phyloP scores from a whole-genome alignment of 53 echinoderm and acorn worm species.

The Arbacia lixula region DNA sequence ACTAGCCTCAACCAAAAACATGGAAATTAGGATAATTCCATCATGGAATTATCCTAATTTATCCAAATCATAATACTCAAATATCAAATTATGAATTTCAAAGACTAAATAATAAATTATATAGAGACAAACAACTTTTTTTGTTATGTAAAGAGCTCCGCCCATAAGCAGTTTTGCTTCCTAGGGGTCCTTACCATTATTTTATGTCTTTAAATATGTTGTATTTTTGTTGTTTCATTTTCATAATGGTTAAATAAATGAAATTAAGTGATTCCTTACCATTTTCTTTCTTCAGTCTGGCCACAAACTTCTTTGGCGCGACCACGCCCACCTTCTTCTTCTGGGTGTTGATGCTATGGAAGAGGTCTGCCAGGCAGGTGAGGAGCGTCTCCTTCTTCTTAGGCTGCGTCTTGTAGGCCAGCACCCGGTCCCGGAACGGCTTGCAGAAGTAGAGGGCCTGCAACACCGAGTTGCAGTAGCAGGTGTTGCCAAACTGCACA shows the following conservation, averaged over 20 bases:
- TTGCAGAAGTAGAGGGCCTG: slow-evolving; percentile 99
- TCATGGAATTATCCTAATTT: not conserved
- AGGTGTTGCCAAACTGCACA: slow-evolving; percentile 96
- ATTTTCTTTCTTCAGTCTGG: slow-evolving; percentile 91
- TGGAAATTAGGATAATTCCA: not conserved
- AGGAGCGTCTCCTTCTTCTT: slow-evolving; percentile 98
- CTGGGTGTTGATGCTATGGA: slow-evolving; percentile 92
- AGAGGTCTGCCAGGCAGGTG: slow-evolving; percentile 93
- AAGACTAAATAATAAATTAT: too few species aligned
- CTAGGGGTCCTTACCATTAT: too few species aligned
- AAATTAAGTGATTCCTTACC: slow-evolving; percentile 60
- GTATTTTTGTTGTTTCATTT: too few species aligned
- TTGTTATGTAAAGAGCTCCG: too few species aligned
- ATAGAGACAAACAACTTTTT: too few species aligned
- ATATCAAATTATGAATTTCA: too few species aligned
- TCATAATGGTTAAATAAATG: too few species aligned
- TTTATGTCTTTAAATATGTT: too few species aligned
- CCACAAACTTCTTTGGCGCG: slow-evolving; percentile 97
- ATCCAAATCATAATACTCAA: not conserved
- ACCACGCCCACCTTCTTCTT: slow-evolving; percentile 98
- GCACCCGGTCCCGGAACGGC: slow-evolving; percentile 91
- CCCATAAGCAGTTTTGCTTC: too few species aligned
- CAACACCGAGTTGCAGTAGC: slow-evolving; percentile 97
- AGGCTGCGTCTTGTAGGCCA: slow-evolving; percentile 88
- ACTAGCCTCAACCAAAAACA: too few species aligned